phyloP scores from a whole-genome alignment of 2,888 invertebrate species.

The Synanthedon formicaeformis region DNA sequence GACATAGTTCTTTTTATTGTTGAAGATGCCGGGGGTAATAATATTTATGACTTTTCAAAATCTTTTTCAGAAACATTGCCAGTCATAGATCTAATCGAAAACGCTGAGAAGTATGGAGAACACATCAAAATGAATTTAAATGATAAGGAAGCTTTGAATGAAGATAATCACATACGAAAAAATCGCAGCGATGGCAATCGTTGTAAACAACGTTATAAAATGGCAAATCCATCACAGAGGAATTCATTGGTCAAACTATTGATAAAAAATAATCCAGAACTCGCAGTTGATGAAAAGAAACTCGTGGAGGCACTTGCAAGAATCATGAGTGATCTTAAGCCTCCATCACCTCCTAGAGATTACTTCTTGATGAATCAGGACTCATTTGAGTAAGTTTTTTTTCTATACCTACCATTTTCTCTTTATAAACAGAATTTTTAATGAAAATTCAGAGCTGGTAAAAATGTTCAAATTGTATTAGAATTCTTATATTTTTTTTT shows the following conservation, averaged over 20 bases:
- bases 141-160: background rate
- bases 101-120: conserved; percentile 25
- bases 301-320: conserved; percentile 32
- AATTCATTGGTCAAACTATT: conserved; percentile 40
- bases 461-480: no score
- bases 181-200: background rate
- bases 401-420: no score
- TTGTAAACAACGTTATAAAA: conserved; percentile 9
- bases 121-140: conserved; percentile 10
- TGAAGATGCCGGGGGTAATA: conserved; percentile 3
- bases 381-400: conserved; percentile 32
- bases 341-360: conserved; percentile 31
- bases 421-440: no score
- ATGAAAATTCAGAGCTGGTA: no score
- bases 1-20: conserved; percentile 23
- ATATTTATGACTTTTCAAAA: no score
- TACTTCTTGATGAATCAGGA: conserved; percentile 28
- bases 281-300: conserved; percentile 24
- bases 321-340: conserved; percentile 35
- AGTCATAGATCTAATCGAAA: conserved; percentile 11
- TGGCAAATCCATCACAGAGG: conserved; percentile 17
- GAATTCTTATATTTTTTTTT: no score
- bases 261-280: conserved; percentile 27
- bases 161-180: conserved; percentile 5
- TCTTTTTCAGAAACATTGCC: no score